Conservation (phyloP, 2,797 vertebrate species). For the Mallotus villosus region DNA sequence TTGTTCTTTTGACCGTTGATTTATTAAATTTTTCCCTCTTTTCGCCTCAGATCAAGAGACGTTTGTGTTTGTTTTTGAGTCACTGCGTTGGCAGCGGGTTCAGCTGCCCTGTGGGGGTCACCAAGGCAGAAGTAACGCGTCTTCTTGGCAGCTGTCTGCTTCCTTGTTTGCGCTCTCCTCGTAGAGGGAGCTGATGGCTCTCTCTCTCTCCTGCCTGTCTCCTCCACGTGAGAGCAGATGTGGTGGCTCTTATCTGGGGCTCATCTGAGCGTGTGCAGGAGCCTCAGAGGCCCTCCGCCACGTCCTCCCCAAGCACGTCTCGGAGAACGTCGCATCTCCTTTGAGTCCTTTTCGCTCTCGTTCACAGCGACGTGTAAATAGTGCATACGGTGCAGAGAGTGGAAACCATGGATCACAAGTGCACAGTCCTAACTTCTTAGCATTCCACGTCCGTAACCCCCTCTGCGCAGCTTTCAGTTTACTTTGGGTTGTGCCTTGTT, state of each 20-base stretch:
- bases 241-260: slow-evolving; percentile 44
- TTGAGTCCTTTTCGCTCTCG: too few relatives aligned
- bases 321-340: too few relatives aligned
- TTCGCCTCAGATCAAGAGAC: slow-evolving; percentile 34
- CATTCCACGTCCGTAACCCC: too few relatives aligned
- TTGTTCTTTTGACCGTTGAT: neutral
- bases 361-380: too few relatives aligned
- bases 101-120: slow-evolving; percentile 57
- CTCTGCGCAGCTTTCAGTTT: too few relatives aligned
- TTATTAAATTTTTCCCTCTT: too few relatives aligned
- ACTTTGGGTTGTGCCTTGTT: too few relatives aligned
- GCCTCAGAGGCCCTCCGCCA: neutral
- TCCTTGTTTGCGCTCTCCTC: slow-evolving; percentile 61
- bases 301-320: too few relatives aligned
- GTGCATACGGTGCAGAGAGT: too few relatives aligned
- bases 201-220: slow-evolving; percentile 44
- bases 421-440: too few relatives aligned
- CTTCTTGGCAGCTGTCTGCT: slow-evolving; percentile 66
- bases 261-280: slow-evolving; percentile 33
- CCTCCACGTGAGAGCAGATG: slow-evolving; percentile 57
- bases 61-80: slow-evolving; percentile 27
- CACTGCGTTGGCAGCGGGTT: slow-evolving; percentile 43
- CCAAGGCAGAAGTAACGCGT: slow-evolving; percentile 63
- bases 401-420: too few relatives aligned
- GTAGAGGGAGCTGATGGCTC: slow-evolving; percentile 54